phyloP scores from a whole-genome alignment of 2,797 vertebrate species.

The Mus spretus region DNA sequence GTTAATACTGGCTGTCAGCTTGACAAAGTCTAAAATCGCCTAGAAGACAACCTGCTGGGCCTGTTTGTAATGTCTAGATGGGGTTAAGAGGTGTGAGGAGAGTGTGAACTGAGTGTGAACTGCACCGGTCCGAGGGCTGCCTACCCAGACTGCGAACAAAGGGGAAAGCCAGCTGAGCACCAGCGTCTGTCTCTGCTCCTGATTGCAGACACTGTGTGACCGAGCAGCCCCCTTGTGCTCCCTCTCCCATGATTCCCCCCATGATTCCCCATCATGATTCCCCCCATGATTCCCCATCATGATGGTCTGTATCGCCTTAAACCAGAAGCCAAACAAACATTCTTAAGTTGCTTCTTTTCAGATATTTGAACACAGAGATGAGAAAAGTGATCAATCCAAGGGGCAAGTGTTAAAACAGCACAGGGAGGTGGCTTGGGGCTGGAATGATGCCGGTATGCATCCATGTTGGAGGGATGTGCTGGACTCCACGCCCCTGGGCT shows the following conservation, averaged over 20 bases:
- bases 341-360: not conserved
- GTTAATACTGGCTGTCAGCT: not conserved
- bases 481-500: fast-evolving
- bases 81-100: not conserved
- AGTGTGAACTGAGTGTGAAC: not conserved
- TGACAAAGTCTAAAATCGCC: not conserved
- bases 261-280: not conserved
- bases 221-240: not conserved
- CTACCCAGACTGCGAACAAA: not conserved
- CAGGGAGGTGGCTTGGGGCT: not conserved
- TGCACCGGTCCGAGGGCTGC: not conserved
- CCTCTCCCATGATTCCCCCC: too few relatives aligned
- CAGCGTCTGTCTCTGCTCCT: not conserved
- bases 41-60: not conserved
- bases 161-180: not conserved
- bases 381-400: not conserved
- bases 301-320: not conserved
- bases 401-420: not conserved
- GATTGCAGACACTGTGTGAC: not conserved
- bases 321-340: not conserved
- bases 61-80: not conserved
- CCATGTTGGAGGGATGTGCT: not conserved
- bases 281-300: too few relatives aligned
- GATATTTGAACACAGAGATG: not conserved
- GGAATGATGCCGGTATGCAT: not conserved